Percentiles rank a stretch among this genome's conserved stretches.
These are phyloP conservation scores for Nemapogon koenigi DNA, from an alignment of 2,888 invertebrate species.

Conservation along the genomic window DNA sequence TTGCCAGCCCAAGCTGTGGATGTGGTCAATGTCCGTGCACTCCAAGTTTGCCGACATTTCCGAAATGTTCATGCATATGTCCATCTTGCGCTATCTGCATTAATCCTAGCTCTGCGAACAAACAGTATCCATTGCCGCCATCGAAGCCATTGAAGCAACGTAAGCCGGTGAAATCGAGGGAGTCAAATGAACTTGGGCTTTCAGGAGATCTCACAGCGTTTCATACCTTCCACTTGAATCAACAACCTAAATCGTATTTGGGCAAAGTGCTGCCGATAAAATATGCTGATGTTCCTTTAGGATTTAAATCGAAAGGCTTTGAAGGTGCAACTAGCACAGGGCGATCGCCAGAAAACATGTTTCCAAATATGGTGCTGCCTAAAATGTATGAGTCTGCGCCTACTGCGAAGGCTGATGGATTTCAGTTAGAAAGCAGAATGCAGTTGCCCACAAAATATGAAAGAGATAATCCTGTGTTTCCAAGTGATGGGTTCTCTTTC, in stretches of 20 bases:
- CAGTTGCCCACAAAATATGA: background rate
- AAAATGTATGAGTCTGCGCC: too few relatives aligned
- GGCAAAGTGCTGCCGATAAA: background rate
- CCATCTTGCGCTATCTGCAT: background rate
- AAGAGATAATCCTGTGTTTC: background rate
- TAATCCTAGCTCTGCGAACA: too few relatives aligned
- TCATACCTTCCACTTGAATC: too few relatives aligned
- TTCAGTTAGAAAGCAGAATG: background rate
- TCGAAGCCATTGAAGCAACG: too few relatives aligned
- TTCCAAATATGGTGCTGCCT: too few relatives aligned
- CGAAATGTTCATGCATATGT: background rate
- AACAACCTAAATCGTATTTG: too few relatives aligned
- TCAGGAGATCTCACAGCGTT: too few relatives aligned
- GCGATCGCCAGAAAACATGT: too few relatives aligned
- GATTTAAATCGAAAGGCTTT: background rate
- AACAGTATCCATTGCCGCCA: too few relatives aligned
- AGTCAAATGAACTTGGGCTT: too few relatives aligned
- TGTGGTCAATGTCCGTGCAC: slow-evolving; percentile 8
- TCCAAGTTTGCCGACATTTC: background rate
- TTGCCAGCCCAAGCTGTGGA: background rate
- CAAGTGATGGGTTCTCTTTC: background rate
- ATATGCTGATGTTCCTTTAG: background rate
- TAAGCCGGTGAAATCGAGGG: too few relatives aligned
- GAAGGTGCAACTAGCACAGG: background rate
- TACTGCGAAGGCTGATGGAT: background rate